phyloP scores from a whole-genome alignment of 2,888 invertebrate genomes.

The Podabrus alpinus region DNA sequence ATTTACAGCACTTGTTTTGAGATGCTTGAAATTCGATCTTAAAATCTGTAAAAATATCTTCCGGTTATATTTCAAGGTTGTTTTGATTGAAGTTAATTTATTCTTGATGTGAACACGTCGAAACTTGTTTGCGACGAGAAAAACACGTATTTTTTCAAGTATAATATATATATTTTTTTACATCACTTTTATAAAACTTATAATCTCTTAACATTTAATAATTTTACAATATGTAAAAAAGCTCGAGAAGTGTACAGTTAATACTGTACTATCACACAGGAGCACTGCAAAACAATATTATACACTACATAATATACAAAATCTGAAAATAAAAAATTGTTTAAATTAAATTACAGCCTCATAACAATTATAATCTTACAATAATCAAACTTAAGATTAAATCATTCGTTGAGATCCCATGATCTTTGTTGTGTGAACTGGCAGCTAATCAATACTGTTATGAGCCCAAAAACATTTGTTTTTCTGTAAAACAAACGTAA shows the following conservation, averaged over 20 bases:
- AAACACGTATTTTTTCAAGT: conserved; percentile 5
- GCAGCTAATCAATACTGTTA: conserved; percentile 22
- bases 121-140: neutral
- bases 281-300: conserved; percentile 26
- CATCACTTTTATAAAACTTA: conserved; percentile 23
- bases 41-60: neutral
- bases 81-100: neutral
- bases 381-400: conserved; percentile 12
- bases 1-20: too few species aligned
- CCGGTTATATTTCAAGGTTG: neutral
- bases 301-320: conserved; percentile 23
- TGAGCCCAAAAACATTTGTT: conserved; percentile 13
- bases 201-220: conserved; percentile 26
- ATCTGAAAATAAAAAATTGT: conserved; percentile 26
- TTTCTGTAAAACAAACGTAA: conserved; percentile 22
- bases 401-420: conserved; percentile 27
- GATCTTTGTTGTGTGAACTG: conserved; percentile 23
- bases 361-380: conserved; percentile 21
- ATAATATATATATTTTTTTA: conserved; percentile 25
- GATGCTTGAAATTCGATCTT: neutral
- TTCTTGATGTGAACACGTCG: neutral
- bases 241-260: conserved; percentile 36
- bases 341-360: conserved; percentile 27
- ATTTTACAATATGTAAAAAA: conserved; percentile 32
- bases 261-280: conserved; percentile 36